A percentile compares a stretch with the other conserved stretches of the same genome.
Conservation (phyloP, 1,140 invertebrate genomes). For the Aphis craccivora region DNA sequence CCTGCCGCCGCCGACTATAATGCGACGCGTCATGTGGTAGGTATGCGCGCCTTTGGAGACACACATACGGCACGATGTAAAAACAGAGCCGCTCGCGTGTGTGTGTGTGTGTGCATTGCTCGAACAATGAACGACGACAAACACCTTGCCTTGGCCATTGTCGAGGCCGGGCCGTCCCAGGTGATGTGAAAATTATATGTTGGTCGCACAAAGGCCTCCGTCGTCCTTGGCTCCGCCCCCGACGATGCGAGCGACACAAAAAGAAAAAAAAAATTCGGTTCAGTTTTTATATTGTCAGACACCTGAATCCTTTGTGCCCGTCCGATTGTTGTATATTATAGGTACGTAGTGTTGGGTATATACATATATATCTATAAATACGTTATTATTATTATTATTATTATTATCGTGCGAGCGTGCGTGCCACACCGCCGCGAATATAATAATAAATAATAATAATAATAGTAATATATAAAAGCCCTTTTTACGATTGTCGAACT, state of each 20-base stretch:
- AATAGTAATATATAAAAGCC: slow-evolving; percentile 14
- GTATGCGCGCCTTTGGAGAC: slow-evolving; percentile 30
- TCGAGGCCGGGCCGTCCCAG: slow-evolving; percentile 16
- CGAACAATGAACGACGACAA: slow-evolving; percentile 42
- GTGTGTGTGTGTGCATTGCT: not conserved
- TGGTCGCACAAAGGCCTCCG: slow-evolving; percentile 29
- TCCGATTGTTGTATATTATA: not conserved
- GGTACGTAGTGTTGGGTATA: not conserved
- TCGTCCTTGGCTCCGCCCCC: slow-evolving; percentile 20
- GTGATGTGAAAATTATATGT: slow-evolving; percentile 53
- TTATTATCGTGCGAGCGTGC: not conserved
- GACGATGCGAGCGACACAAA: slow-evolving; percentile 2
- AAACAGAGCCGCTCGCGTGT: not conserved
- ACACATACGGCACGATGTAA: not conserved
- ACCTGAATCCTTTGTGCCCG: slow-evolving; percentile 46
- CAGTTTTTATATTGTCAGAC: slow-evolving; percentile 53
- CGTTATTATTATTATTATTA: not conserved
- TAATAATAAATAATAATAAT: not conserved
- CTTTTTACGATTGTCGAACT: slow-evolving; percentile 45
- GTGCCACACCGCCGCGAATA: not conserved
- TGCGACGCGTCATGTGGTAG: slow-evolving; percentile 11
- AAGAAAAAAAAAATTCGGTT: slow-evolving; percentile 3
- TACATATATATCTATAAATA: not conserved
- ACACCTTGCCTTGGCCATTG: slow-evolving; percentile 49
- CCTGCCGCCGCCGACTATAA: not conserved